Evolutionary conservation across 2,797 vertebrate genomes (phyloP), one percentile per base, ranked within the genome.

Genomic region (Helicolenus hilgendorfi): DNA sequence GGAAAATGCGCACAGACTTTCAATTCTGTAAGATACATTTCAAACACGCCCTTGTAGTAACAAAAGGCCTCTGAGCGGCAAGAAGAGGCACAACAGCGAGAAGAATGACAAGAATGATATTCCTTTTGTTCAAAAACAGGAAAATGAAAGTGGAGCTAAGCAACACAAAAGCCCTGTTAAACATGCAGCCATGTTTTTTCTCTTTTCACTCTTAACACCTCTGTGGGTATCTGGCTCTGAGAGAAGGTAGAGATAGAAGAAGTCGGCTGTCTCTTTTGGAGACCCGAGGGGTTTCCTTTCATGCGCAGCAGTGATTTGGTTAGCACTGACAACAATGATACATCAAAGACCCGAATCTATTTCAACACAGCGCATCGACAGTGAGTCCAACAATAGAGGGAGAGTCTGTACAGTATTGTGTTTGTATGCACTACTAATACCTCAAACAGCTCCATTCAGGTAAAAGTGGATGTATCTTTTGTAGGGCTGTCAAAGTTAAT

Each of bases 271-370:
- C 89, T 92, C 63, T 88, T 83, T 86, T 31, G 36, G 86, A 90
- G 89, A 92, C 91, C 90, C 69, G 65, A 69, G 91, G 93, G 88
- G 91, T 56, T 91, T 92, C 82, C 80, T 94, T 92, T 96, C 92
- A 96, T 91, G 91, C 91, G 64, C 89, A 79, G 90, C 79, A 79
- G 85, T 94, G 94, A 95, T 96, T 97, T 96, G 89, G 93, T 96
- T 94, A 93, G 92, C 84, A 79, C 91, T 90, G 92, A 95, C 95
- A 97, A 96, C 95, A 96, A 95, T 91, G 91, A 94, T 93, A 92
- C 89, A 97, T 97, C 94, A 96, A 96, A 96, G 91, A 89, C 85
- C 77, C 56, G 86, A 95, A 95, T 95, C 92, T 92, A 73, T 96
- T 94, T 94, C 83, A 91, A 88, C 88, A 92, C 78, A 68, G 85